Base-by-base conservation (phyloP, 2,888 invertebrate genomes). In the Pinctada fucata region DNA sequence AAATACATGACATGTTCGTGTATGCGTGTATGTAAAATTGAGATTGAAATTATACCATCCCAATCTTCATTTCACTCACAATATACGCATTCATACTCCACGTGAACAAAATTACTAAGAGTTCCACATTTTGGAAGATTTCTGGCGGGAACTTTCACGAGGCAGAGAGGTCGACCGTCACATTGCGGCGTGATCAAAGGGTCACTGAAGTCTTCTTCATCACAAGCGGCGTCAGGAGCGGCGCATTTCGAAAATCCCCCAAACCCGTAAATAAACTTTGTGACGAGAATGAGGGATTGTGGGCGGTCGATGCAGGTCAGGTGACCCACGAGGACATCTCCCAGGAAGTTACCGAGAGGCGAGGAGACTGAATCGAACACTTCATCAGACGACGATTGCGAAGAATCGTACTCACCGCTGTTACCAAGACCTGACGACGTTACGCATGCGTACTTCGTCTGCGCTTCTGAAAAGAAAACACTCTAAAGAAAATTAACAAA, bases 31-130 rank as follows among this genome's bases (percentile, higher is more conserved):
- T 31, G 31, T 31, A 31, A 31, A 31, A 31, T 31, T 31, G 31
- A 31, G 31, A 31, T 31, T 31, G 31, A 31, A 31, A 31, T 31
- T 31, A 31, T 31, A 31, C 31, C 31, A 31, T 31, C 31, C 31
- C 31, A 31, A 31, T 31, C 31, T 31, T 31, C 31, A 31, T 71
- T 51, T 51, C 47, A 70, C 79, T 80, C 63, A 80, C 80, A 67
- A 72, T 72, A 72, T 45, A 80, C 68, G 49, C 80, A 80, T 64
- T 80, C 80, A 50, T 80, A 80, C 66, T 80, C 80, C 66, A 80
- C 78, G 16, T 80, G 80, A 13, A 80, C 67, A 64, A 80, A 80
- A 68, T 80, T 77, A 67, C 80, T 78, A 8, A 45, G 69, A 13
- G 71, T 69, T 45, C 72, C 63, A 67, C 80, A 80, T 10, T 77